These are phyloP conservation scores for Bathynomus jamesi DNA, from an alignment of 1,140 invertebrate genomes.

Conservation along the genomic window DNA sequence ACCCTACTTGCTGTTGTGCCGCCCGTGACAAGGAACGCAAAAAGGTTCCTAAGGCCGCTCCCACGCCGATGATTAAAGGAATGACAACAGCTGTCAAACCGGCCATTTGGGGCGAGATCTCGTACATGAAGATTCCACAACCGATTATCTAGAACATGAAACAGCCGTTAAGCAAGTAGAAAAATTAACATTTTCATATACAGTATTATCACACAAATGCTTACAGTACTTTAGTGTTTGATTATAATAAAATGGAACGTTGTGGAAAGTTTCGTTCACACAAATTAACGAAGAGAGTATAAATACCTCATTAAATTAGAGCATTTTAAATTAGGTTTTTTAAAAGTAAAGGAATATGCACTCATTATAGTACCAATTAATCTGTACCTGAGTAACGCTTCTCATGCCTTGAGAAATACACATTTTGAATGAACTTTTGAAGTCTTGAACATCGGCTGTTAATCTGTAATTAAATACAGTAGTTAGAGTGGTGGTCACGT, in stretches of 20 bases:
- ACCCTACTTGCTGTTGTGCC: conserved; percentile 68
- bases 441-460: conserved; percentile 90
- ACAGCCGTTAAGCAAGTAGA: conserved; percentile 3
- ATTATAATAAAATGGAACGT: too few species aligned
- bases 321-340: background rate
- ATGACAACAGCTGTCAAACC: conserved; percentile 63
- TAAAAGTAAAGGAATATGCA: background rate
- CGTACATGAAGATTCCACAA: conserved; percentile 64
- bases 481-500: conserved; percentile 18
- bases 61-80: conserved; percentile 69
- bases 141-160: conserved; percentile 55
- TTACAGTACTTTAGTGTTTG: background rate
- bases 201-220: too few species aligned
- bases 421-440: conserved; percentile 91
- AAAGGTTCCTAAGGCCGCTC: conserved; percentile 62
- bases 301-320: background rate
- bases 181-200: too few species aligned
- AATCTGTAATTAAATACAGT: conserved; percentile 52
- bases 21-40: conserved; percentile 62
- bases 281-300: background rate
- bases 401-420: conserved; percentile 80
- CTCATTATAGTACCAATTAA: background rate
- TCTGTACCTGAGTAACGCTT: conserved; percentile 64
- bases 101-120: conserved; percentile 83
- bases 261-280: background rate